Evolutionary conservation across 23 tunicate genomes (phyloP).

Genomic region (Trididemnum clinides): DNA sequence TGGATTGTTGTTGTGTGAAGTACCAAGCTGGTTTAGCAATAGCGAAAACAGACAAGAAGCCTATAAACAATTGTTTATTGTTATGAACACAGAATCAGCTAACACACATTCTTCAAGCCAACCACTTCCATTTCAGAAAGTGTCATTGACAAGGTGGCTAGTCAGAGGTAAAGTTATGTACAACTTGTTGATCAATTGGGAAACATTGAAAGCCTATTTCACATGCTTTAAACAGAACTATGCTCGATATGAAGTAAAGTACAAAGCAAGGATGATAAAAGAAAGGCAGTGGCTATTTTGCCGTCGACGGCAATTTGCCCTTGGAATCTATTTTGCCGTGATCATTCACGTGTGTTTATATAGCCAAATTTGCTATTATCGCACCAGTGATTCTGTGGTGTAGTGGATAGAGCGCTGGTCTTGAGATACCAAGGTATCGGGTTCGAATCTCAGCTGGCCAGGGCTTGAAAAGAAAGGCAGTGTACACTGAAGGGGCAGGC

Average conservation of each 20-base stretch:
- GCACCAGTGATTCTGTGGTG: too few species aligned
- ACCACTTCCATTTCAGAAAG: constrained; percentile 43
- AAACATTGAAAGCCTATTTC: constrained; percentile 10
- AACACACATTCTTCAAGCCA: not conserved
- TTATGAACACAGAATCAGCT: constrained; percentile 33
- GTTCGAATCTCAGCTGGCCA: too few species aligned
- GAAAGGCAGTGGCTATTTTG: too few species aligned
- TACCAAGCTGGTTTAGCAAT: constrained; percentile 40
- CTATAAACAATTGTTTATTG: constrained; percentile 5
- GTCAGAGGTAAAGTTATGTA: constrained; percentile 35
- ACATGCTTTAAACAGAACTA: not conserved
- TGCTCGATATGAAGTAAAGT: not conserved
- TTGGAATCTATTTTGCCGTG: too few species aligned
- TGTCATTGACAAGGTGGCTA: constrained; percentile 33
- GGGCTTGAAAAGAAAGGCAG: too few species aligned
- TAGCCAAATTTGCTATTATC: too few species aligned
- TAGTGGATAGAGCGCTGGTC: too few species aligned
- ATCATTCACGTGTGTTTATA: too few species aligned
- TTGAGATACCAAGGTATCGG: too few species aligned
- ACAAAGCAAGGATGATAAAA: constrained; percentile 38
- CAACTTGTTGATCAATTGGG: constrained; percentile 44
- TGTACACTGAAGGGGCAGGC: too few species aligned
- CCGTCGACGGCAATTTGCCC: too few species aligned
- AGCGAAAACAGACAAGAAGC: constrained; percentile 25
- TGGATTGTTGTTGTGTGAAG: constrained; percentile 8